Percentiles rank a stretch among this genome's conserved stretches.
These are phyloP conservation scores for Epinephelus lanceolatus DNA, from an alignment of 2,113 vertebrate genomes.

Conservation along the genomic window DNA sequence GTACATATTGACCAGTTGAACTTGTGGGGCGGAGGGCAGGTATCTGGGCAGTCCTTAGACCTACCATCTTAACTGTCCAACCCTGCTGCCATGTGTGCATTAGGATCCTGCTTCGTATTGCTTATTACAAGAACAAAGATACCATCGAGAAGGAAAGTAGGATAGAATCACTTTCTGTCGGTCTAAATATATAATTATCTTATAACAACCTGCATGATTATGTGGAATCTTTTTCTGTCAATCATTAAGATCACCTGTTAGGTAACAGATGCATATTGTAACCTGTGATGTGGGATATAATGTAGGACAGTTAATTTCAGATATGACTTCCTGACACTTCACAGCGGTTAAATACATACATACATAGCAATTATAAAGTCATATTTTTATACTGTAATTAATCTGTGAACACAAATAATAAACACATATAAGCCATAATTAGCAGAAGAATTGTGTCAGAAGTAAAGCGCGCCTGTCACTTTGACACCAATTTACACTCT, in stretches of 20 bases:
- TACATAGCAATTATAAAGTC: neutral
- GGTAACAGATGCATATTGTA: slow-evolving; percentile 21
- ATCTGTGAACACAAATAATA: slow-evolving; percentile 19
- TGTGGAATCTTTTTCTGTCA: slow-evolving; percentile 11
- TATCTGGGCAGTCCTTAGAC: neutral
- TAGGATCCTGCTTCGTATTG: neutral
- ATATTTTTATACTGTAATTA: slow-evolving; percentile 4
- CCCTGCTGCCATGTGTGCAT: neutral
- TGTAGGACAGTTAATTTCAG: neutral
- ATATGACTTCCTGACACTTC: neutral
- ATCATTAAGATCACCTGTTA: neutral
- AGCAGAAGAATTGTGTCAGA: slow-evolving; percentile 11
- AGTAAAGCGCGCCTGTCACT: slow-evolving; percentile 7
- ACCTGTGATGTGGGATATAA: neutral
- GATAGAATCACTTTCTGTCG: neutral
- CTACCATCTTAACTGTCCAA: neutral
- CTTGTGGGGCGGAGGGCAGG: neutral
- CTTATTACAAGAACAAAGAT: neutral
- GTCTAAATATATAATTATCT: neutral
- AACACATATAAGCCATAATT: slow-evolving; percentile 6
- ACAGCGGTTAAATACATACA: neutral
- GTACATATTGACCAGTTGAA: neutral
- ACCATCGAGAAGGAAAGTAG: neutral
- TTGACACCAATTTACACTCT: slow-evolving; percentile 32
- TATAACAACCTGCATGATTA: neutral